These are phyloP conservation scores for Sinhomidia bicolor DNA, from an alignment of 2,888 invertebrate genomes.

Conservation along the genomic window DNA sequence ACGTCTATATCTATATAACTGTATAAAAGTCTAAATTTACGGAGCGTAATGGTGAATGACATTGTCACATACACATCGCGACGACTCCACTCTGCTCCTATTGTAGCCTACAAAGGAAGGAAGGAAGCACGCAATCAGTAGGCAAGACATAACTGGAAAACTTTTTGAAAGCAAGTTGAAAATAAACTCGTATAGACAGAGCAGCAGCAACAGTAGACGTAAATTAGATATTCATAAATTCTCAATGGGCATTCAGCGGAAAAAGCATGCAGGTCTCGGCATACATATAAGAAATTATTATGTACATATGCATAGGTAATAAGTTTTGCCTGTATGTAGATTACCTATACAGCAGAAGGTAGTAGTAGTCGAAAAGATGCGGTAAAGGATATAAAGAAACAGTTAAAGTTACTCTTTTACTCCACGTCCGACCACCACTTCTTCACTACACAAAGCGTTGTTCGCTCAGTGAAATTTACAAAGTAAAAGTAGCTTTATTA, in stretches of 20 bases:
- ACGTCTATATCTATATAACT: too few species aligned
- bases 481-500: slow-evolving; percentile 66
- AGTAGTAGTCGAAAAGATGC: too few species aligned
- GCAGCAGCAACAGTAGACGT: background rate
- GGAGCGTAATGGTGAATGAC: background rate
- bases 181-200: slow-evolving; percentile 46
- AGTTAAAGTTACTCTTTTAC: background rate
- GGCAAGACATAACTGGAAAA: slow-evolving; percentile 18
- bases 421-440: background rate
- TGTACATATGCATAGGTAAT: background rate
- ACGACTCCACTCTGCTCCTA: background rate
- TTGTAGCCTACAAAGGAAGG: background rate
- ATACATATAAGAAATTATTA: background rate
- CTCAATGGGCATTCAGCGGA: slow-evolving; percentile 47
- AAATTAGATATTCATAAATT: slow-evolving; percentile 72
- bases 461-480: slow-evolving; percentile 47
- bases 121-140: slow-evolving; percentile 44
- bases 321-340: background rate
- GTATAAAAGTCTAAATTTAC: background rate
- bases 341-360: background rate
- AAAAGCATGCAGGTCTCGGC: background rate
- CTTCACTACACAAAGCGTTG: background rate
- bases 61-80: background rate
- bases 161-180: slow-evolving; percentile 47
- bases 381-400: background rate